A percentile compares a stretch with the other conserved stretches of the same genome.
Evolutionary conservation across 2,888 invertebrate genomes (phyloP).

Genomic region (Busseola fusca): DNA sequence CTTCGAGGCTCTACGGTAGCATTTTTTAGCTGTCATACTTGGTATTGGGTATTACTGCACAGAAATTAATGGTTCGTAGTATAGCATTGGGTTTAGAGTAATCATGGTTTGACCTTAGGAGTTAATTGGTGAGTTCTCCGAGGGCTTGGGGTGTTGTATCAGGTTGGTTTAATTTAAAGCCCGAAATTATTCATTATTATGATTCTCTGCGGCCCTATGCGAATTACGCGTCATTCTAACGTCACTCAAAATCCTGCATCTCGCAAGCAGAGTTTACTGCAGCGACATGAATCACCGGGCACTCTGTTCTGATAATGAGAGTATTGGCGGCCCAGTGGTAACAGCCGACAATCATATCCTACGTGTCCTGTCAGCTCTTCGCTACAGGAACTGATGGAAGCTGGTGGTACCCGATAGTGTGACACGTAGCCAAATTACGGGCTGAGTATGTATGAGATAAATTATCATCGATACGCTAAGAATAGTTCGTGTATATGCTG

Average conservation of each 20-base stretch:
- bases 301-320: neutral
- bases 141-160: neutral
- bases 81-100: conserved; percentile 22
- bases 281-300: too few species aligned
- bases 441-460: neutral
- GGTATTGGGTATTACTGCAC: conserved; percentile 54
- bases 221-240: too few species aligned
- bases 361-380: neutral
- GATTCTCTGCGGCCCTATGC: too few species aligned
- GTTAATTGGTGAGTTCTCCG: conserved; percentile 38
- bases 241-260: too few species aligned
- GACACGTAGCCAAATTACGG: neutral
- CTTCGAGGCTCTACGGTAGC: conserved; percentile 74
- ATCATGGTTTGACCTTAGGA: conserved; percentile 36
- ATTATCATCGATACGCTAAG: neutral
- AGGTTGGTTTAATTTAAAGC: neutral
- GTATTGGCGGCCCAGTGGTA: neutral
- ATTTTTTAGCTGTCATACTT: conserved; percentile 79
- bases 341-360: neutral
- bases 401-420: too few species aligned
- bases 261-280: too few species aligned
- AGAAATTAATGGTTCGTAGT: conserved; percentile 39
- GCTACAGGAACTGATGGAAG: neutral
- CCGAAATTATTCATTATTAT: too few species aligned
- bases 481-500: neutral